Conservation (phyloP, 2,113 vertebrate genomes). For the Aptenodytes forsteri region DNA sequence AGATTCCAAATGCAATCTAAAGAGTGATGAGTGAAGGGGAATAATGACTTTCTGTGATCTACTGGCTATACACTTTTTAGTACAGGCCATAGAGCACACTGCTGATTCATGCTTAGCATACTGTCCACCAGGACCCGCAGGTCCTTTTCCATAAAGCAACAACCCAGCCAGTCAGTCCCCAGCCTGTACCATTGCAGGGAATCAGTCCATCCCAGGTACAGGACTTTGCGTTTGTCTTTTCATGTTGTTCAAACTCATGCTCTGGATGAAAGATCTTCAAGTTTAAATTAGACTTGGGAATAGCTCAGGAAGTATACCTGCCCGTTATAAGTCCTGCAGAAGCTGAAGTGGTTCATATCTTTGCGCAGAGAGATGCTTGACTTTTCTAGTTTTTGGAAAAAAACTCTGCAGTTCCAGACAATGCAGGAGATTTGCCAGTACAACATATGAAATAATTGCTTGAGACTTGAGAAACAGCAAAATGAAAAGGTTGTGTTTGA, state of each 20-base stretch:
- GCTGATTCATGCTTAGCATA: neutral
- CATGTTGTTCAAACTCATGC: neutral
- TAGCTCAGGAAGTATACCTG: neutral
- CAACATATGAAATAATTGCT: neutral
- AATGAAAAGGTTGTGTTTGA: neutral
- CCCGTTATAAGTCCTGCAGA: neutral
- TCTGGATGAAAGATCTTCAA: neutral
- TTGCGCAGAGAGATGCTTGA: neutral
- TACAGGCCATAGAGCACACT: neutral
- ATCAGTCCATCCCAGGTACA: neutral
- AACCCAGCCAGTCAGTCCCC: neutral
- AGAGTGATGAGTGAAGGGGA: neutral
- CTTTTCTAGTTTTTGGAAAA: neutral
- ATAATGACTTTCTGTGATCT: neutral
- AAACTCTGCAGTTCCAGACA: neutral
- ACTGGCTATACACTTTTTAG: neutral
- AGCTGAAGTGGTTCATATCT: neutral
- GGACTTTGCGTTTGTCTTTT: neutral
- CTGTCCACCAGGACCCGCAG: neutral
- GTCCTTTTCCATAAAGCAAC: neutral
- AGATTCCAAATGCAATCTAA: neutral
- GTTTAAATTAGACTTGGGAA: neutral
- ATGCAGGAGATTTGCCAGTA: neutral
- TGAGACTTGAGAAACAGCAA: neutral
- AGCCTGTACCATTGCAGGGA: neutral